Percentiles rank a stretch among this genome's conserved stretches.
These are phyloP conservation scores for Globia sparganii DNA, from an alignment of 2,888 invertebrate genomes.

Conservation along the genomic window DNA sequence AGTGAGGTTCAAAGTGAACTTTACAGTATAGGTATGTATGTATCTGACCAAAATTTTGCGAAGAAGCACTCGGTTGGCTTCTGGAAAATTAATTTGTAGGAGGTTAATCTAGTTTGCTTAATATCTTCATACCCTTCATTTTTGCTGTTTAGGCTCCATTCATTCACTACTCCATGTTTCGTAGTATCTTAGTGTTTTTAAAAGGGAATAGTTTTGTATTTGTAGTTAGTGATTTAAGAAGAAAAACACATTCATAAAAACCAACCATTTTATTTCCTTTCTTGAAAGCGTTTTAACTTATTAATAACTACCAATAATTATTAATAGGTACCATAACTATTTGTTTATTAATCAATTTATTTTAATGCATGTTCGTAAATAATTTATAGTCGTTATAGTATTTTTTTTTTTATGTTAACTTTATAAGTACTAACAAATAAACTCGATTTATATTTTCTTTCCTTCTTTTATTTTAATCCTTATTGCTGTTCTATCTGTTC, in stretches of 20 bases:
- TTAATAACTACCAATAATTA: too few relatives aligned
- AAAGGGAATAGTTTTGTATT: not conserved
- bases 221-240: not conserved
- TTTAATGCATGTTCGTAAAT: conserved; percentile 41
- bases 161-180: conserved; percentile 9
- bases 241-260: not conserved
- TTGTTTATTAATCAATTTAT: not conserved
- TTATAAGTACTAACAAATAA: conserved; percentile 55
- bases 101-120: not conserved
- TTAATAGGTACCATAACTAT: too few relatives aligned
- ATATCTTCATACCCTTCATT: not conserved
- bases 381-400: conserved; percentile 1
- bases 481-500: conserved; percentile 1
- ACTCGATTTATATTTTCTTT: conserved; percentile 4
- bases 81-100: not conserved
- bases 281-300: too few relatives aligned
- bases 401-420: conserved; percentile 10
- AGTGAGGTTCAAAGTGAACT: not conserved
- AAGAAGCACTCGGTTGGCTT: not conserved
- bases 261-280: not conserved
- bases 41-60: not conserved
- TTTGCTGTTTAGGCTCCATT: conserved; percentile 8
- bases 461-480: conserved; percentile 39
- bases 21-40: not conserved
- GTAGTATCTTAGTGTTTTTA: not conserved